A percentile compares a stretch with the other conserved stretches of the same genome.
phyloP scores from a whole-genome alignment of 2,888 invertebrate genomes.

The Aspidapion aeneum region DNA sequence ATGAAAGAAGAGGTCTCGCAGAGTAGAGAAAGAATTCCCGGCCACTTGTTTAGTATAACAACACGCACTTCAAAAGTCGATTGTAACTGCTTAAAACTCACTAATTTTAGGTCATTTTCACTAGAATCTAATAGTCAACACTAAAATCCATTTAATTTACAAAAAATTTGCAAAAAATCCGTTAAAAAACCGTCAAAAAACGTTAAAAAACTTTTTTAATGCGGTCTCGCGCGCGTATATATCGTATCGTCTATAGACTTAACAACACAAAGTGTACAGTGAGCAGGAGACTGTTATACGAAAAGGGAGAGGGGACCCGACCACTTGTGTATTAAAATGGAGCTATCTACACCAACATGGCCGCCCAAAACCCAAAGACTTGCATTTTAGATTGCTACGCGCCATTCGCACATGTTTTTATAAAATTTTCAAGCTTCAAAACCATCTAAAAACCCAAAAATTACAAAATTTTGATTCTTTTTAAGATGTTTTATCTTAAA shows the following conservation, averaged over 20 bases:
- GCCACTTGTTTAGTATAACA: neutral
- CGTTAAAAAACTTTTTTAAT: neutral
- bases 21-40: neutral
- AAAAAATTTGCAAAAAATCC: neutral
- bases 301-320: no score
- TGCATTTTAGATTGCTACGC: neutral
- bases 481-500: no score
- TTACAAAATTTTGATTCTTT: no score
- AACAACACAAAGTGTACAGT: no score
- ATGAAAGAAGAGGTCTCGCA: no score
- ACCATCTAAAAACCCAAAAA: no score
- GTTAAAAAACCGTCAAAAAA: neutral
- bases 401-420: neutral
- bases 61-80: neutral
- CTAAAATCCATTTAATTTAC: no score
- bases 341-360: neutral
- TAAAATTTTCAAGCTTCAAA: neutral
- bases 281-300: no score
- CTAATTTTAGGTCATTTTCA: neutral
- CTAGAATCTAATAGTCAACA: neutral
- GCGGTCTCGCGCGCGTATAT: neutral
- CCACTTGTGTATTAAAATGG: no score
- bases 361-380: no score
- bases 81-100: neutral
- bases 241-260: no score